Percentiles rank a stretch among this genome's conserved stretches.
These are phyloP conservation scores for Todiramphus saurophagus DNA, from an alignment of 2,113 vertebrate species.

Conservation along the genomic window DNA sequence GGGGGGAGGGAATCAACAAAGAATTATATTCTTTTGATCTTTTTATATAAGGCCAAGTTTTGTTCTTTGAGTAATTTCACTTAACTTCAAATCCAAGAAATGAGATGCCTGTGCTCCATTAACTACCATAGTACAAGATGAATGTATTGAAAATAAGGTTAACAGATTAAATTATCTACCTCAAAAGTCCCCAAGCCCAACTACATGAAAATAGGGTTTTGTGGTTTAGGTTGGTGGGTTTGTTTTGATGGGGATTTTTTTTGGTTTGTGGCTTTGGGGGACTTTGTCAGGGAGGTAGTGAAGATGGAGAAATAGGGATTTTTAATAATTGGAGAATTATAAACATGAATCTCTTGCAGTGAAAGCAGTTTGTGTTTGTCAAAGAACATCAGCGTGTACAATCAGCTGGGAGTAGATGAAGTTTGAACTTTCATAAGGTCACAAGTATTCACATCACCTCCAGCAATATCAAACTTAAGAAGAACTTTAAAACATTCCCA, in stretches of 20 bases:
- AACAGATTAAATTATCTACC: not conserved
- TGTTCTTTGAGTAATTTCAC: not conserved
- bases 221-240: not conserved
- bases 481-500: conserved; percentile 60
- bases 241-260: not conserved
- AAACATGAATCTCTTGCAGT: not conserved
- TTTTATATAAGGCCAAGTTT: not conserved
- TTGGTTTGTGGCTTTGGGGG: not conserved
- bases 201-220: not conserved
- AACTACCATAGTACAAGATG: not conserved
- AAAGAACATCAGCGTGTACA: not conserved
- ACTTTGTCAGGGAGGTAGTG: not conserved
- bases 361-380: not conserved
- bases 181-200: not conserved
- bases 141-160: not conserved
- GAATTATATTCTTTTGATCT: not conserved
- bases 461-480: conserved; percentile 59
- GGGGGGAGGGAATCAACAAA: not conserved
- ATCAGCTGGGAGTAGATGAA: conserved; percentile 37
- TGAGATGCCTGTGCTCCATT: not conserved
- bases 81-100: not conserved
- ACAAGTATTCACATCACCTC: conserved; percentile 63
- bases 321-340: not conserved
- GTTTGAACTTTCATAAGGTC: conserved; percentile 43
- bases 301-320: not conserved